These are phyloP conservation scores for Melitaea cinxia DNA, from an alignment of 1,140 invertebrate species.

Conservation along the genomic window DNA sequence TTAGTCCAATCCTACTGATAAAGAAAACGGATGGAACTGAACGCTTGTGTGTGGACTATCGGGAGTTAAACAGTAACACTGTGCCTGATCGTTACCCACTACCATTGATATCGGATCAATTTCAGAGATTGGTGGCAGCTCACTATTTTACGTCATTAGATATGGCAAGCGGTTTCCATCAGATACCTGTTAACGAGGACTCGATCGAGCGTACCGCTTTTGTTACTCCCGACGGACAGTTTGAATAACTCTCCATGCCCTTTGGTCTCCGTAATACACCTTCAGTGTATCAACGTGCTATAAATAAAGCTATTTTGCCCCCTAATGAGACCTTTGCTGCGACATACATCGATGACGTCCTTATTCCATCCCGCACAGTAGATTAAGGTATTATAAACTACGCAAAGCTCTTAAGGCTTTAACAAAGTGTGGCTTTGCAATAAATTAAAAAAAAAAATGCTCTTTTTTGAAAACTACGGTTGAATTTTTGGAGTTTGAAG, in stretches of 20 bases:
- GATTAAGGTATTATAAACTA: neutral
- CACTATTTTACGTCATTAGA: neutral
- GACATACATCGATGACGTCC: neutral
- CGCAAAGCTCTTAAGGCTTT: neutral
- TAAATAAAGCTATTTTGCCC: neutral
- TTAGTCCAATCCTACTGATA: slow-evolving; percentile 8
- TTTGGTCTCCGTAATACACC: slow-evolving; percentile 8
- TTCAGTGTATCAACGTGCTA: slow-evolving; percentile 2
- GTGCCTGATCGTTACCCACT: neutral
- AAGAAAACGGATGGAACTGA: slow-evolving; percentile 5
- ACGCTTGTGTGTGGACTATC: slow-evolving; percentile 9
- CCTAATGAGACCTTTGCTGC: neutral
- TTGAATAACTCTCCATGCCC: slow-evolving; percentile 2
- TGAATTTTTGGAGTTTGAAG: neutral
- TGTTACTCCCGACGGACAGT: neutral
- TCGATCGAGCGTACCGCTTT: neutral
- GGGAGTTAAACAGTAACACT: slow-evolving; percentile 5
- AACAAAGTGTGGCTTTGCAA: neutral
- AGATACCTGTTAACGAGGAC: neutral
- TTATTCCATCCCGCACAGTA: neutral
- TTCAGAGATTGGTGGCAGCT: neutral
- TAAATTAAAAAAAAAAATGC: neutral
- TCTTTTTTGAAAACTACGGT: neutral
- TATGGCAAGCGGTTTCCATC: neutral
- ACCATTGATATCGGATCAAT: slow-evolving; percentile 4